Percentiles rank a stretch among this genome's conserved stretches.
These are phyloP conservation scores for Laticauda laticaudata DNA, from an alignment of 2,113 vertebrate species.

Conservation along the genomic window DNA sequence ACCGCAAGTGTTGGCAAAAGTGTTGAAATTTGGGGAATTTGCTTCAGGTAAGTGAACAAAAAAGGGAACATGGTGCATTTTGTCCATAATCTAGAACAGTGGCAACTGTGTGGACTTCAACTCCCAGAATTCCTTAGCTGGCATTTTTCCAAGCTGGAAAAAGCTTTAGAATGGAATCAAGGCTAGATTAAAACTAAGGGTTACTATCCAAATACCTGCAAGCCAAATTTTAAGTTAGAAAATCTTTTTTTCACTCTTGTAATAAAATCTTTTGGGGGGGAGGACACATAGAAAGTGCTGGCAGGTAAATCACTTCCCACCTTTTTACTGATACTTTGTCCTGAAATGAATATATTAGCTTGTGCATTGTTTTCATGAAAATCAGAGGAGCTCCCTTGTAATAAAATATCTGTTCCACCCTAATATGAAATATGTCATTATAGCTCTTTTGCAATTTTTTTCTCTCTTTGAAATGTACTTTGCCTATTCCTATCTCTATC, in stretches of 20 bases:
- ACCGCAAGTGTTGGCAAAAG: slow-evolving; percentile 69
- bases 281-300: background rate
- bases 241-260: background rate
- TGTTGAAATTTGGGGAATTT: slow-evolving; percentile 64
- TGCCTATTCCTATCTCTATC: background rate
- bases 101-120: background rate
- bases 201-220: background rate
- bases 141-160: background rate
- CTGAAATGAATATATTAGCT: background rate
- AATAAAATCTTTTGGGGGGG: background rate
- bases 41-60: slow-evolving; percentile 71
- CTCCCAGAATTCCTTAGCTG: no score
- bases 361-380: background rate
- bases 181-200: background rate
- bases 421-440: background rate
- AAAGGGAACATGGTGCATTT: background rate
- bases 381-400: background rate
- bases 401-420: background rate
- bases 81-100: background rate
- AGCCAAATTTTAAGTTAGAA: background rate
- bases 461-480: background rate
- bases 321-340: background rate
- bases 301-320: background rate
- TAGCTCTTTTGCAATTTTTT: background rate
- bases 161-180: background rate